Evolutionary conservation across 2,113 vertebrate genomes (phyloP).

Genomic region (Trematocara variabile): DNA sequence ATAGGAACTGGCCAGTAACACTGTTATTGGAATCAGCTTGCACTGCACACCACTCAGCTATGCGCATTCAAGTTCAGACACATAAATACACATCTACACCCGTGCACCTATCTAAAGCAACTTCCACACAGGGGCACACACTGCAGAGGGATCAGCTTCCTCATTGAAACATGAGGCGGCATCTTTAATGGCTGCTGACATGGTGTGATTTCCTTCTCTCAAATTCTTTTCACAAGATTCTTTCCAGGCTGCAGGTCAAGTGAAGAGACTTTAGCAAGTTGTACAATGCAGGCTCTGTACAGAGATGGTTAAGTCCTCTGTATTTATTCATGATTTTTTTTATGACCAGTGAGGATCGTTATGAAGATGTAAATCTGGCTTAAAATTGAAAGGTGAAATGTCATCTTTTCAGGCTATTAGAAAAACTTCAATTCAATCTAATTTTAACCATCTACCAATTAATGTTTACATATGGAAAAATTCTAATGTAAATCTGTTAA

Average conservation of each 20-base stretch:
- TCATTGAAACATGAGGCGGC: slow-evolving; percentile 36
- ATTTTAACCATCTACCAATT: neutral
- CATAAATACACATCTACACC: neutral
- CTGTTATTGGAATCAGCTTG: slow-evolving; percentile 14
- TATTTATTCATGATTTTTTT: neutral
- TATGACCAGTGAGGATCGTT: neutral
- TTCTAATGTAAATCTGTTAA: neutral
- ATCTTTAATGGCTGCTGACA: slow-evolving; percentile 63
- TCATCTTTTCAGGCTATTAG: neutral
- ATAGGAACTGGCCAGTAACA: neutral
- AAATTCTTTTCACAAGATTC: slow-evolving; percentile 49
- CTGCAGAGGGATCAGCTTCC: slow-evolving; percentile 48
- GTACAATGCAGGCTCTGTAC: neutral
- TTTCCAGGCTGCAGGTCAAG: slow-evolving; percentile 57
- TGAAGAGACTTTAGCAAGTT: neutral
- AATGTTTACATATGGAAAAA: neutral
- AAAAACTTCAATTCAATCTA: neutral
- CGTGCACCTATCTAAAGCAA: neutral
- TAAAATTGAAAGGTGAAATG: neutral
- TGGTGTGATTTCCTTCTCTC: slow-evolving; percentile 55
- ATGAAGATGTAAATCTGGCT: neutral
- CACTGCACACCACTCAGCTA: neutral
- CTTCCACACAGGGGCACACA: neutral
- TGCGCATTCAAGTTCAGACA: neutral
- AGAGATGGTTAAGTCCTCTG: neutral